Percentiles rank a stretch among this genome's conserved stretches.
Conservation (phyloP, 2,888 invertebrate species). For the Zelleria hepariella region DNA sequence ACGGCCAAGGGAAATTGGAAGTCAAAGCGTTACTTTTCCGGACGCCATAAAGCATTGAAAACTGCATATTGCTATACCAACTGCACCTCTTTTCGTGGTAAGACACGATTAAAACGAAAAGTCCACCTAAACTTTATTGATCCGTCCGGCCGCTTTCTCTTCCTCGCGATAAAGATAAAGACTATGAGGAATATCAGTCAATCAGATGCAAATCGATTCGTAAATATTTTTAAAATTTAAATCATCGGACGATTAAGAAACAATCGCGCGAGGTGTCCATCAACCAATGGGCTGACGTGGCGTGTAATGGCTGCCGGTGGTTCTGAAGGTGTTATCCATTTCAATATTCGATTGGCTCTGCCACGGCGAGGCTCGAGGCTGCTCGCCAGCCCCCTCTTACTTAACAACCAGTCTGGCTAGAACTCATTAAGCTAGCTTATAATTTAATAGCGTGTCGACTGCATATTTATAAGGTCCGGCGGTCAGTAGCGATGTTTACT, state of each 20-base stretch:
- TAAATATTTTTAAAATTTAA: conserved; percentile 4
- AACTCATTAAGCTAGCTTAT: conserved; percentile 13
- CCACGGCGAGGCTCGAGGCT: conserved; percentile 4
- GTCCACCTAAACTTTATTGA: neutral
- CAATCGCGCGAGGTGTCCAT: conserved; percentile 7
- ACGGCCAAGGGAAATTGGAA: too few relatives aligned
- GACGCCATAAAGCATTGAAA: neutral
- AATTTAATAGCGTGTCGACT: conserved; percentile 14
- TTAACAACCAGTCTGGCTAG: conserved; percentile 10
- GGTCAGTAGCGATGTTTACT: conserved; percentile 11
- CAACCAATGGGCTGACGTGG: conserved; percentile 13
- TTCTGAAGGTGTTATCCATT: conserved; percentile 1
- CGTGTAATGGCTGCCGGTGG: conserved; percentile 6
- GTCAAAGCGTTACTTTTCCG: too few relatives aligned
- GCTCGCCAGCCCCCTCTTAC: conserved; percentile 2
- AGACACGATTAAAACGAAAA: neutral
- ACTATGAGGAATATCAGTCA: conserved; percentile 14
- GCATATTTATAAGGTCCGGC: conserved; percentile 11
- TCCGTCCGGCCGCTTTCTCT: conserved; percentile 13
- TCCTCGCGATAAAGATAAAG: conserved; percentile 11
- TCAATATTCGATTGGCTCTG: conserved; percentile 13
- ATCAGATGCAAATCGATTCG: conserved; percentile 19
- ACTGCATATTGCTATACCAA: neutral
- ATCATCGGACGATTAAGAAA: neutral
- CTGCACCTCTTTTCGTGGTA: neutral